A percentile compares a stretch with the other conserved stretches of the same genome.
phyloP scores from a whole-genome alignment of 1,140 invertebrate species.

The Elymnias hypermnestra region DNA sequence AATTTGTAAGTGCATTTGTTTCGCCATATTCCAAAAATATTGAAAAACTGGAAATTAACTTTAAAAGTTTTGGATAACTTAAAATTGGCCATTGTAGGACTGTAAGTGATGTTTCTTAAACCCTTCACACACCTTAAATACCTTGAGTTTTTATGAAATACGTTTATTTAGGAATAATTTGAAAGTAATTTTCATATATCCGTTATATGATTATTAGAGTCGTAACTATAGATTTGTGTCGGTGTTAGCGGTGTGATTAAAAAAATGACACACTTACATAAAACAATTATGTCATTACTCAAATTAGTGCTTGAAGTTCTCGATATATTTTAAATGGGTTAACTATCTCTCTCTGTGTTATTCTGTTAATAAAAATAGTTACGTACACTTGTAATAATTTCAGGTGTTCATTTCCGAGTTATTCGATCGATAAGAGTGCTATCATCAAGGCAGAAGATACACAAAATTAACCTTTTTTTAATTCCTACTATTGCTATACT shows the following conservation, averaged over 20 bases:
- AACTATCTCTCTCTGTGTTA: too few species aligned
- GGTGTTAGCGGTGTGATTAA: conserved; percentile 19
- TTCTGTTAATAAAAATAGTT: too few species aligned
- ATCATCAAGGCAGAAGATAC: too few species aligned
- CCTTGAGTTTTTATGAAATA: neutral
- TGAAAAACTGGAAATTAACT: conserved; percentile 32
- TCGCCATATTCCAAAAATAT: conserved; percentile 45
- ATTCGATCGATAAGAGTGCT: too few species aligned
- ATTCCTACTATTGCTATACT: too few species aligned
- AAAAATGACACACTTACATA: conserved; percentile 21
- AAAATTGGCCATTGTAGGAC: conserved; percentile 5
- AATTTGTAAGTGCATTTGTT: conserved; percentile 21
- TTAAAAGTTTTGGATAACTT: conserved; percentile 34
- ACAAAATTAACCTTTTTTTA: too few species aligned
- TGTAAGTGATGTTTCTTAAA: neutral
- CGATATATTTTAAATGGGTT: neutral
- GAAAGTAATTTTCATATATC: conserved; percentile 5
- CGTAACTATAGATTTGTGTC: conserved; percentile 13
- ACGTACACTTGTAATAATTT: too few species aligned
- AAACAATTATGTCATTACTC: conserved; percentile 26
- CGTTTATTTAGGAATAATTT: neutral
- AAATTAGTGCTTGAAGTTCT: conserved; percentile 18
- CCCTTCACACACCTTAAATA: neutral
- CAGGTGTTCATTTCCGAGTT: too few species aligned
- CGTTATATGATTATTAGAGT: conserved; percentile 13